A percentile compares a stretch with the other conserved stretches of the same genome.
Evolutionary conservation across 2,888 invertebrate genomes (phyloP).

Genomic region (Piscicola geometra): DNA sequence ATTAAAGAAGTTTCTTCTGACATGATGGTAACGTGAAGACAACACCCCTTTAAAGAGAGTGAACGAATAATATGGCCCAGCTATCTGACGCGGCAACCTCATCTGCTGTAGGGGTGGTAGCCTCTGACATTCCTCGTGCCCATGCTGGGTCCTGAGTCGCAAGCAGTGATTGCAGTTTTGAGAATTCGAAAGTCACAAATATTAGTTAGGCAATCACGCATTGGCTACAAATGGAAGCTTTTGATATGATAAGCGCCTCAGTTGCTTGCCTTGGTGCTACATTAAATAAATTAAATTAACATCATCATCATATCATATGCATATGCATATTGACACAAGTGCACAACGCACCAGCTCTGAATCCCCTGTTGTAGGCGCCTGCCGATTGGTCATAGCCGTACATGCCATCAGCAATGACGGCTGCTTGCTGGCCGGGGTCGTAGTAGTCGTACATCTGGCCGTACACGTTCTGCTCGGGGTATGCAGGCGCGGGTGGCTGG

Average conservation of each 20-base stretch:
- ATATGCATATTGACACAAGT: too few species aligned
- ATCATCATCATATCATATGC: too few species aligned
- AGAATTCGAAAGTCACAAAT: too few species aligned
- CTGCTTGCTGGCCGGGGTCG: not conserved
- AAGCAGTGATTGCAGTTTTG: too few species aligned
- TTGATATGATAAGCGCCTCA: not conserved
- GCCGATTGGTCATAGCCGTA: not conserved
- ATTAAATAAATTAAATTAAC: too few species aligned
- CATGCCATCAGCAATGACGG: not conserved
- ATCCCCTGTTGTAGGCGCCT: not conserved
- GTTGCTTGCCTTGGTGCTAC: not conserved
- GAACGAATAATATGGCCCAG: too few species aligned
- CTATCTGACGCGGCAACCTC: too few species aligned
- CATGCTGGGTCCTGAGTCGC: not conserved
- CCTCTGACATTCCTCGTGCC: not conserved
- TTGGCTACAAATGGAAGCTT: too few species aligned
- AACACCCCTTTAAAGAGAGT: too few species aligned
- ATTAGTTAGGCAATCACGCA: too few species aligned
- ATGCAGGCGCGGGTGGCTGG: not conserved
- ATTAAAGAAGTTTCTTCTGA: too few species aligned
- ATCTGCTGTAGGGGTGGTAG: constrained; percentile 22
- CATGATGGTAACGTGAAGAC: too few species aligned
- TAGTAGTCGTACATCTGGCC: constrained; percentile 21
- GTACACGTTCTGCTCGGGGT: not conserved
- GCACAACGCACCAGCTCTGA: constrained; percentile 19